These are phyloP conservation scores for Brienomyrus brachyistius DNA, from an alignment of 2,113 vertebrate genomes.

Conservation along the genomic window DNA sequence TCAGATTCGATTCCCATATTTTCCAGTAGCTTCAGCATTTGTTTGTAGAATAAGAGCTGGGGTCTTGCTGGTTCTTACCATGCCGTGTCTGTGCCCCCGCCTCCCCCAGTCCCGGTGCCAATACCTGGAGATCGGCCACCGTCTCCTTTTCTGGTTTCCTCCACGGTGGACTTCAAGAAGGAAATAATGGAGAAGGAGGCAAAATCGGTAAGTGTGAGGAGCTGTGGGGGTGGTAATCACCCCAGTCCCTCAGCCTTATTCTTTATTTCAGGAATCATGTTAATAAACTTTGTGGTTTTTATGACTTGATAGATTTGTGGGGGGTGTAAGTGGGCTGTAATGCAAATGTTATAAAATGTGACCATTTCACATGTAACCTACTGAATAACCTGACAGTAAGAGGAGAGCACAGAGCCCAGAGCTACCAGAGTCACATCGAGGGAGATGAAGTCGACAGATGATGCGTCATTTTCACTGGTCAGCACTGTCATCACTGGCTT, in stretches of 20 bases:
- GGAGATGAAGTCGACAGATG: neutral
- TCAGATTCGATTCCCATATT: neutral
- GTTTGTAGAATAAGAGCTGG: neutral
- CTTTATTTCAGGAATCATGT: neutral
- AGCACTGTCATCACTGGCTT: neutral
- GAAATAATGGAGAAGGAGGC: neutral
- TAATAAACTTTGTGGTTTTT: neutral
- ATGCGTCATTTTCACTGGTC: neutral
- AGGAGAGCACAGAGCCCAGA: neutral
- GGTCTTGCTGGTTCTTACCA: neutral
- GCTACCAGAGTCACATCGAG: neutral
- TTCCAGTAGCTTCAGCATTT: neutral
- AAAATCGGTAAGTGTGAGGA: no score
- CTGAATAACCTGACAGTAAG: neutral
- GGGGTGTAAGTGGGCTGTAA: neutral
- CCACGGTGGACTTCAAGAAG: neutral
- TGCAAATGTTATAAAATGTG: neutral
- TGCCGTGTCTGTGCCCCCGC: neutral
- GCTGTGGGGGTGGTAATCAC: neutral
- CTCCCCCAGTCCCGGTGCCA: neutral
- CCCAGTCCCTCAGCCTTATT: neutral
- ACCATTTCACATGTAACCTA: neutral
- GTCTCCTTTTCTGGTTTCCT: neutral
- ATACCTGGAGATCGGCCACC: neutral
- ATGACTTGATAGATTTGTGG: neutral